Conservation (phyloP, 2,888 invertebrate species). For the Leptinotarsa tumamoca region DNA sequence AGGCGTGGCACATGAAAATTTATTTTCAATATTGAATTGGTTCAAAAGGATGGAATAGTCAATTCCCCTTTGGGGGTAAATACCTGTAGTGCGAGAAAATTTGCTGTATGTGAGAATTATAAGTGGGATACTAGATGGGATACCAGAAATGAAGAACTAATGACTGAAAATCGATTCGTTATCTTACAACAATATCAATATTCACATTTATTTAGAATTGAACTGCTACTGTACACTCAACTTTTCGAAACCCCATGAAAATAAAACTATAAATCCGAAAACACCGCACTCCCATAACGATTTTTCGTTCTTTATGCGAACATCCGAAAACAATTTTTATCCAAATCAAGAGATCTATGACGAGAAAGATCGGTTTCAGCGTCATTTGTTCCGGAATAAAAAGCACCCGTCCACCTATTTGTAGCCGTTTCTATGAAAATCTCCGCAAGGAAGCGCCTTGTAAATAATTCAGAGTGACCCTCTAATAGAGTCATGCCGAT, state of each 20-base stretch:
- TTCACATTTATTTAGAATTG: too few species aligned
- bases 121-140: too few species aligned
- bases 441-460: constrained; percentile 62
- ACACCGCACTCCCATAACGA: constrained; percentile 22
- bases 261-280: constrained; percentile 24
- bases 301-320: constrained; percentile 18
- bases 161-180: too few species aligned
- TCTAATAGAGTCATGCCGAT: constrained; percentile 63
- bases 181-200: too few species aligned
- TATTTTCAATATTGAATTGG: too few species aligned
- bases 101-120: too few species aligned
- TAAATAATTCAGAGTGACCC: constrained; percentile 66
- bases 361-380: constrained; percentile 50
- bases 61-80: too few species aligned
- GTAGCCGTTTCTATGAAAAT: constrained; percentile 55
- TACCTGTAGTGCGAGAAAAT: too few species aligned
- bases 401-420: constrained; percentile 58
- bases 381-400: constrained; percentile 58
- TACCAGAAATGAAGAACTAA: too few species aligned
- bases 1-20: too few species aligned
- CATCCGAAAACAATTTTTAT: constrained; percentile 44
- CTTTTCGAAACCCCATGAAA: neutral
- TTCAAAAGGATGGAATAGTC: too few species aligned
- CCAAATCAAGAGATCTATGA: constrained; percentile 43
- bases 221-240: neutral